Evolutionary conservation across 2,797 vertebrate species (phyloP).

Genomic region (Neomorphus geoffroyi): DNA sequence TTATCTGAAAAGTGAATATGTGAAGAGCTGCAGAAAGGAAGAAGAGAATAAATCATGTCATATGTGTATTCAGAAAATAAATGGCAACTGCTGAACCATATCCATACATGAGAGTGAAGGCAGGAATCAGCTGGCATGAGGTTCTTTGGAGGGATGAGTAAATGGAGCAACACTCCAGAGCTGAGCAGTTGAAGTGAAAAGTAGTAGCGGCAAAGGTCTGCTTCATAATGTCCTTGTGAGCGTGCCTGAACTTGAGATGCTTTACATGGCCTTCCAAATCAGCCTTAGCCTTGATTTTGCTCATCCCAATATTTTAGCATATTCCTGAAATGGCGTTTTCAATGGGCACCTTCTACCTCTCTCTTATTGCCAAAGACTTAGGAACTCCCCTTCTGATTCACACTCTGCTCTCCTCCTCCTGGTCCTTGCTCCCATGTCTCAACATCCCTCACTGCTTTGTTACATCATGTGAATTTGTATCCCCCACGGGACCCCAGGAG

Average conservation of each 20-base stretch:
- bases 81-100: neutral
- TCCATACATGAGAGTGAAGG: neutral
- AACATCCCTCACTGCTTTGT: neutral
- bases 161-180: neutral
- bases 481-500: too few relatives aligned
- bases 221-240: neutral
- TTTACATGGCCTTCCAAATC: neutral
- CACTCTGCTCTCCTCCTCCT: neutral
- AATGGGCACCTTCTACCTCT: too few relatives aligned
- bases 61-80: neutral
- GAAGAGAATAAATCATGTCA: neutral
- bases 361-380: neutral
- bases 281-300: neutral
- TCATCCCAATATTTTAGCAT: neutral
- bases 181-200: neutral
- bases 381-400: too few relatives aligned
- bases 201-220: neutral
- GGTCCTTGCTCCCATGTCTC: neutral
- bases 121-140: neutral
- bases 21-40: neutral
- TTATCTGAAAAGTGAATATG: neutral
- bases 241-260: neutral
- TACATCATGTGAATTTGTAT: fast-evolving
- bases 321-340: neutral
- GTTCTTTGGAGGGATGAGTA: neutral